These are phyloP conservation scores for Bubo scandiacus DNA, from an alignment of 2,113 vertebrate species.

Conservation along the genomic window DNA sequence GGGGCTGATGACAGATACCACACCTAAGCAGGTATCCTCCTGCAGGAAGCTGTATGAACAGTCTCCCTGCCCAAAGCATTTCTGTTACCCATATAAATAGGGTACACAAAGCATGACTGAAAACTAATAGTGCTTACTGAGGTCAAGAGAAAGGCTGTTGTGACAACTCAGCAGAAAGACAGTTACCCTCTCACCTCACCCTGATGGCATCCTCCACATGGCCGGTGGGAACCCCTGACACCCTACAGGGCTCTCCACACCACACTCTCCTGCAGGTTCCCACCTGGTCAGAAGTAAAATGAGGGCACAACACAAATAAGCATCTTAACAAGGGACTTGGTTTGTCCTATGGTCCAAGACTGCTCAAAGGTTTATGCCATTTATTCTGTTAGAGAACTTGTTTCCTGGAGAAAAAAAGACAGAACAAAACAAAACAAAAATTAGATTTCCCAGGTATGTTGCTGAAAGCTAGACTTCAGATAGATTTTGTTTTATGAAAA, in stretches of 20 bases:
- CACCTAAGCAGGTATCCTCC: background rate
- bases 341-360: background rate
- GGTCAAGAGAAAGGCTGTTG: background rate
- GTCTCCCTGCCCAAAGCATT: background rate
- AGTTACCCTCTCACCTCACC: background rate
- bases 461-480: background rate
- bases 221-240: background rate
- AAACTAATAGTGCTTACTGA: background rate
- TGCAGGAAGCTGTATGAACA: background rate
- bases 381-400: background rate
- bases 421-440: background rate
- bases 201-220: rapidly evolving
- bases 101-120: background rate
- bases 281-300: background rate
- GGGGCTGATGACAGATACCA: background rate
- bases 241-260: background rate
- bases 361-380: background rate
- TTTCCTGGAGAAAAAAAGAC: background rate
- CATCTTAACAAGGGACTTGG: background rate
- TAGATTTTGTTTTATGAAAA: background rate
- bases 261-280: background rate
- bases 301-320: background rate
- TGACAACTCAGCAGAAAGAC: background rate
- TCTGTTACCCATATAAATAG: background rate
- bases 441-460: background rate